Evolutionary conservation across 35 echinoderm and acorn worm species (phyloP).

Genomic region (Apostichopus parvimensis): DNA sequence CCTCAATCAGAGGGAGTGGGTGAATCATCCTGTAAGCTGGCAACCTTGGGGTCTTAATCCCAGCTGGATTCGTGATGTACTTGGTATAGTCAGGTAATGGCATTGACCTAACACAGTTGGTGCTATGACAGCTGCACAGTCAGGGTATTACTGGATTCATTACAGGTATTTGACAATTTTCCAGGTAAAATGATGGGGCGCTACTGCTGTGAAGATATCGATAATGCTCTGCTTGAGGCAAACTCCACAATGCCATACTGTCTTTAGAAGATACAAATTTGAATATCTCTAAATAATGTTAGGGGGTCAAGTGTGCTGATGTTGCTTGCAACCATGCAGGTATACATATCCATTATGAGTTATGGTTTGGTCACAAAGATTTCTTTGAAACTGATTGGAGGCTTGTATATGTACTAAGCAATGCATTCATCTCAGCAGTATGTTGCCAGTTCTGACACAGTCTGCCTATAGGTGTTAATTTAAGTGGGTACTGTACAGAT

Average conservation of each 20-base stretch:
- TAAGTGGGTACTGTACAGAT: too few species aligned
- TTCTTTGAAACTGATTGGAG: too few species aligned
- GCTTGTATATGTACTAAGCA: too few species aligned
- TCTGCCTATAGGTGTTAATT: too few species aligned
- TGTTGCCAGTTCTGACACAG: too few species aligned
- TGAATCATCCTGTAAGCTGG: slow-evolving; percentile 8
- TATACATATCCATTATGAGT: too few species aligned
- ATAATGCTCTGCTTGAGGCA: not conserved
- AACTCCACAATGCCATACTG: not conserved
- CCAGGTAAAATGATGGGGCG: not conserved
- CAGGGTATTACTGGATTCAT: not conserved
- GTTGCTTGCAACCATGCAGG: not conserved
- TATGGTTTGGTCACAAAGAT: too few species aligned
- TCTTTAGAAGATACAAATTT: not conserved
- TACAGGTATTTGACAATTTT: not conserved
- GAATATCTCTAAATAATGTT: not conserved
- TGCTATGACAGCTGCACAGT: not conserved
- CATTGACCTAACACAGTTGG: not conserved
- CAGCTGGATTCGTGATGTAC: not conserved
- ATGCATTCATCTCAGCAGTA: too few species aligned
- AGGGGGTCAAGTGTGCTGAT: not conserved
- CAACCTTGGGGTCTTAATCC: not conserved
- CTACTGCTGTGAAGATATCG: not conserved
- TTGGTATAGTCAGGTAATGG: not conserved
- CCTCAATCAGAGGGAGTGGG: not conserved